Evolutionary conservation across 2,797 vertebrate genomes (phyloP), one percentile per base, ranked within the genome.

Genomic region (Lepus townsendii): DNA sequence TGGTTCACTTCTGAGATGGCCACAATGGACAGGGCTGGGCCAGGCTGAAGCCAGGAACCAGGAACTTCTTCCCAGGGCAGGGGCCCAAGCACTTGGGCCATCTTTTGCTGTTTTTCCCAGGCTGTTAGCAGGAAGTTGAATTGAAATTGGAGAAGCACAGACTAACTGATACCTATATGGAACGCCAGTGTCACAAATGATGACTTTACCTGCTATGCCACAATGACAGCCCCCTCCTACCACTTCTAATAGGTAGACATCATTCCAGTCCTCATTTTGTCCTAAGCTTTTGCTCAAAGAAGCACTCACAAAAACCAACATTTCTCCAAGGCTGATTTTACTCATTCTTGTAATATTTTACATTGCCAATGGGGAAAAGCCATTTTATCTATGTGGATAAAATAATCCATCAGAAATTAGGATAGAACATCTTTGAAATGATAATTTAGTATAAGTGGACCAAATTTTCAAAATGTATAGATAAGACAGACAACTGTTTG

Each of bases 401-500:
- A 20, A 57, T 62, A 68, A 68, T 52, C 57, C 32, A n/a, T 38
- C 57, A 69, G 47, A 89, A 86, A 82, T 79, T 84, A 80, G 26
- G 14, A 60, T 88, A 68, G 75, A 30, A 75, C 32, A 65, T 79
- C 26, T 84, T 68, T 75, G 13, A 79, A 32, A 54, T 80, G 52
- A 47, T 73, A 52, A 54, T 78, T 85, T 72, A 83, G 62, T 94
- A 84, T 84, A 75, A 89, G 75, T 79, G 32, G 26, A 66, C 42
- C 24, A 90, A 0, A 65, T 92, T 90, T 88, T 57, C 24, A 83
- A 71, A 79, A 62, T 42, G 0, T 32, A 2, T 69, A 22, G 75
- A 10, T 92, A 57, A 30, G 35, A 85, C 79, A 95, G 54, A 27
- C 12, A 68, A 26, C 12, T 11, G 20, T 69, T 57, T 6, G 2